These are phyloP conservation scores for Lepilemur ruficaudatus DNA, from an alignment of 2,797 vertebrate species.

Conservation along the genomic window DNA sequence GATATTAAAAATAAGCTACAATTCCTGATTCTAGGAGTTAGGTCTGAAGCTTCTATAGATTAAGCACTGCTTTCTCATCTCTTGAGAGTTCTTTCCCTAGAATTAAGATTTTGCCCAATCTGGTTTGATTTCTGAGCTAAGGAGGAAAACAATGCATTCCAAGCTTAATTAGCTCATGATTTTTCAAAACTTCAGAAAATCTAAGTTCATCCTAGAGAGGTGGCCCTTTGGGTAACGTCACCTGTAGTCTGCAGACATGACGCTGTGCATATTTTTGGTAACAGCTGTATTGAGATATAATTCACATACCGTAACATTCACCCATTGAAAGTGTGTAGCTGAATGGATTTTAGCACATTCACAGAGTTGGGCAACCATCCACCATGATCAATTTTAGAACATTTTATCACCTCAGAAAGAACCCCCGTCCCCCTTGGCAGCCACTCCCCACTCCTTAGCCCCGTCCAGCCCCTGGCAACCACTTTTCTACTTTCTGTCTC, in stretches of 20 bases:
- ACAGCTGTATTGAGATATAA: background rate
- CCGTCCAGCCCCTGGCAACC: background rate
- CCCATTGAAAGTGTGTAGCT: background rate
- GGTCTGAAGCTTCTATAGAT: background rate
- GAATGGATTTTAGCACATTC: background rate
- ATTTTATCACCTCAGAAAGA: background rate
- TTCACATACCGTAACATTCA: background rate
- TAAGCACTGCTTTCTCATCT: background rate
- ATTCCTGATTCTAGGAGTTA: background rate
- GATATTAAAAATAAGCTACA: background rate
- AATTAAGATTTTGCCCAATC: background rate
- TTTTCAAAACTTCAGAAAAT: background rate
- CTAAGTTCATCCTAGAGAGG: no score
- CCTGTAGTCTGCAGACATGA: fast-evolving
- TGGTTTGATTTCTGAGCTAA: background rate
- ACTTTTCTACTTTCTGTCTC: background rate
- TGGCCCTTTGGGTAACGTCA: background rate
- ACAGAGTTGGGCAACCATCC: no score
- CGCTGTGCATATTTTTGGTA: background rate
- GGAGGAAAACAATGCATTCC: background rate
- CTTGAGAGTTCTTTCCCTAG: background rate
- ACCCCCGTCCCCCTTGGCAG: background rate
- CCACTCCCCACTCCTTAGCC: background rate
- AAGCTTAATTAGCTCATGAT: background rate
- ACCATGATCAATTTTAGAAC: background rate